A percentile compares a stretch with the other conserved stretches of the same genome.
phyloP scores from a whole-genome alignment of 2,888 invertebrate species.

The Anthophora plumipes region DNA sequence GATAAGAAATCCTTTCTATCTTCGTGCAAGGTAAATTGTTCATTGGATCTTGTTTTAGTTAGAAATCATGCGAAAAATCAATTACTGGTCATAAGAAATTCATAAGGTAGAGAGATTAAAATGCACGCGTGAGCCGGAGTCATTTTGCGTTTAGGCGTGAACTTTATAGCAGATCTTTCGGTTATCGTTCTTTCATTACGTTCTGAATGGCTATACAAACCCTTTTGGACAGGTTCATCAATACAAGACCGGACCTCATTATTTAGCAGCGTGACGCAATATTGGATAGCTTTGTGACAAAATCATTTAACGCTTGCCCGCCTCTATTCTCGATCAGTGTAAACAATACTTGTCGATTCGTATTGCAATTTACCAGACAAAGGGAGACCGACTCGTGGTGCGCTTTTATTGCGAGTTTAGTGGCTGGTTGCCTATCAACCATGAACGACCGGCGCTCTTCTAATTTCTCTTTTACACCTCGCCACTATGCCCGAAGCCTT shows the following conservation, averaged over 20 bases:
- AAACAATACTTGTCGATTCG: slow-evolving; percentile 69
- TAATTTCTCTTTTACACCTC: slow-evolving; percentile 27
- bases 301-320: slow-evolving; percentile 62
- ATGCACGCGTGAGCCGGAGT: slow-evolving; percentile 22
- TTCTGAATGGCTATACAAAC: neutral
- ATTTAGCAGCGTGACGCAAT: slow-evolving; percentile 49
- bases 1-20: neutral
- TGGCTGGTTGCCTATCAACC: slow-evolving; percentile 36
- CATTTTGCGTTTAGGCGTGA: neutral
- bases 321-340: slow-evolving; percentile 29
- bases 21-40: neutral
- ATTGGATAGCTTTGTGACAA: slow-evolving; percentile 50
- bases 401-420: slow-evolving; percentile 63
- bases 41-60: neutral
- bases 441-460: slow-evolving; percentile 49
- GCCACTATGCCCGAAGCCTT: neutral
- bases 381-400: slow-evolving; percentile 39
- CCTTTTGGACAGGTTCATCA: slow-evolving; percentile 4
- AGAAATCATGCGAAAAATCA: neutral
- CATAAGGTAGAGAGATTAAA: slow-evolving; percentile 6
- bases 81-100: slow-evolving; percentile 12
- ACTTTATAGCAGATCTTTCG: neutral
- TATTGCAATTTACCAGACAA: slow-evolving; percentile 61
- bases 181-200: slow-evolving; percentile 43
- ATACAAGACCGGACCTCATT: slow-evolving; percentile 41